These are phyloP conservation scores for Oceanodroma leucorhoa DNA, from an alignment of 2,797 vertebrate species.

Conservation along the genomic window DNA sequence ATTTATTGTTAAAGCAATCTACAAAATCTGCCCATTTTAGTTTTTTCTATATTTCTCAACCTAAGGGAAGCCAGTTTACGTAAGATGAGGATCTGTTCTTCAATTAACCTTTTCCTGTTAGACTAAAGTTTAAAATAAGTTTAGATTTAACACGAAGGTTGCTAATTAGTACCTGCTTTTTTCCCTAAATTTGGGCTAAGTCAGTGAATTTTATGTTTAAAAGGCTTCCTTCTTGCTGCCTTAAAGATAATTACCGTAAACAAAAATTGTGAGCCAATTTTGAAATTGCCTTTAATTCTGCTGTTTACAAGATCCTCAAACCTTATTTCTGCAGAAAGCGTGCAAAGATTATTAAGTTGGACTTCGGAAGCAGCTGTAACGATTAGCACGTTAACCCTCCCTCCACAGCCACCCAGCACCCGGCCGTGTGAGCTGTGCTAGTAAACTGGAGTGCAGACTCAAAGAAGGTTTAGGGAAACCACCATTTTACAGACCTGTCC, in stretches of 20 bases:
- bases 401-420: accelerated
- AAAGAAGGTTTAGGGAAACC: neutral
- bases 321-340: neutral
- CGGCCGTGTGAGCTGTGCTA: neutral
- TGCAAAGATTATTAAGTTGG: neutral
- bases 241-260: neutral
- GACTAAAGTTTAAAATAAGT: neutral
- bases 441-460: neutral
- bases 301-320: neutral
- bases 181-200: neutral
- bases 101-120: neutral
- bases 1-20: neutral
- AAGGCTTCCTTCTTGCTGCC: neutral
- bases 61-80: neutral
- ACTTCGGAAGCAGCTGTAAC: neutral
- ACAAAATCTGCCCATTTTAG: neutral
- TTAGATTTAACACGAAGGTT: neutral
- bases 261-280: neutral
- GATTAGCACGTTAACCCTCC: neutral
- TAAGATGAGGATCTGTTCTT: neutral
- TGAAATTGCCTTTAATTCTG: neutral
- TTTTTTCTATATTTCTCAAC: neutral
- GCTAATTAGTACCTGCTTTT: neutral
- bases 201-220: neutral
- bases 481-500: neutral